Evolutionary conservation across 2,797 vertebrate genomes (phyloP), one percentile per base, ranked within the genome.

Genomic region (Danio choprae): DNA sequence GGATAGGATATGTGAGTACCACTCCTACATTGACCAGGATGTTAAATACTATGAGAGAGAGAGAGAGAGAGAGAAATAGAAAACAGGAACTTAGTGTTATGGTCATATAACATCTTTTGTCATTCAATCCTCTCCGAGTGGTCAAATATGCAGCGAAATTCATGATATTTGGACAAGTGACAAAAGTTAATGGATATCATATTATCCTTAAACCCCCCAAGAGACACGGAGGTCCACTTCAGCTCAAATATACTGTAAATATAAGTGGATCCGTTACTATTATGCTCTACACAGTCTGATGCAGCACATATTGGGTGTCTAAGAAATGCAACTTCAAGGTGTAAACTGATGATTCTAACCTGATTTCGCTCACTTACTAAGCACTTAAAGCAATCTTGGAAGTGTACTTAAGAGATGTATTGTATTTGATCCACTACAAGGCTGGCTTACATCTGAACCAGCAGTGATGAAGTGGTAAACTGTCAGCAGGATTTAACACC

Each of bases 11-110:
- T 0, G 97, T 99, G 67, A 99, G 94, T 69, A 98, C 95, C 58
- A 99, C 96, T 0, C 98, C 97, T 0, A 99, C 96, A 0, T 98
- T 97, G 18, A 99, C 96, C 92, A 98, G 89, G 87, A 99, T 97
- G 86, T 99, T 99, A 90, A 99, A 98, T 71, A 96, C 98, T 99
- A 87, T 80, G 79, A 88, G 48, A 5, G 22, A 59, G 22, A 70
- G 12, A 84, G 56, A 60, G 12, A 75, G 8, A 65, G 55, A 43
- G 46, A 48, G 36, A n/a, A 13, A 70, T n/a, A 13, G 40, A 29
- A 69, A 59, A 22, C 38, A 50, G 55, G 18, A 53, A 46, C 69
- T 48, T 22, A 18, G 51, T 63, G 38, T 72, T 55, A 56, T 44
- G 3, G 4, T 44, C 36, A 64, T 53, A 65, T 29, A 74, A 9